phyloP scores from a whole-genome alignment of 2,888 invertebrate species.

The Autographa pulchrina region DNA sequence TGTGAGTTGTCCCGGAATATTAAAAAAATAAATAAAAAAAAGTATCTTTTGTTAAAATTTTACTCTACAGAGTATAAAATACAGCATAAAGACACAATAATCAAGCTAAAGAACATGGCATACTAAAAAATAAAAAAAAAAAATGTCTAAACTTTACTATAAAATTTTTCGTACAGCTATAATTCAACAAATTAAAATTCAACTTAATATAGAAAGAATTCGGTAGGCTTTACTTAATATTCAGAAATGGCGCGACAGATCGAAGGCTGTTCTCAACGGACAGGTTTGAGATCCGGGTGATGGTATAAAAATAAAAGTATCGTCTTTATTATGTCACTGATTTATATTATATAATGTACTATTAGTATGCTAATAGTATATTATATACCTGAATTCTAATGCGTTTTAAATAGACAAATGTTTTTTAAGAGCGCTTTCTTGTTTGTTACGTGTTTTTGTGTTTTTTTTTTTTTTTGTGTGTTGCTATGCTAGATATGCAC shows the following conservation, averaged over 20 bases:
- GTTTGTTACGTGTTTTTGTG: not conserved
- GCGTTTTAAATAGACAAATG: slow-evolving; percentile 22
- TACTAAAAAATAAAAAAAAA: no score
- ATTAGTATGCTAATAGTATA: slow-evolving; percentile 28
- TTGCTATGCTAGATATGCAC: not conserved
- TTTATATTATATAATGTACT: slow-evolving; percentile 39
- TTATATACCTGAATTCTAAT: slow-evolving; percentile 30
- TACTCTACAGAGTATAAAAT: no score
- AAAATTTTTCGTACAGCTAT: not conserved
- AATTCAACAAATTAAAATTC: not conserved
- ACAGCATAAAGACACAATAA: no score
- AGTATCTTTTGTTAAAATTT: no score
- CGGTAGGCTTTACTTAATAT: slow-evolving; percentile 35
- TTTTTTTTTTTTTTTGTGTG: not conserved
- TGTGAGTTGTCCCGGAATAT: no score
- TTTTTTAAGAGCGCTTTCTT: not conserved
- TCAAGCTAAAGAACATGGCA: no score
- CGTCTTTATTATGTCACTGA: slow-evolving; percentile 38
- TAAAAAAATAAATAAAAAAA: no score
- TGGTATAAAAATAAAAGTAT: slow-evolving; percentile 39
- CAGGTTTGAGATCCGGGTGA: slow-evolving; percentile 61
- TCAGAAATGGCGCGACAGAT: slow-evolving; percentile 44
- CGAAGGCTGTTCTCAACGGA: slow-evolving; percentile 51
- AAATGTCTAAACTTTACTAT: no score
- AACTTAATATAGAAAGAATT: not conserved